phyloP scores from a whole-genome alignment of 2,113 vertebrate genomes.

The Lophura nycthemera region DNA sequence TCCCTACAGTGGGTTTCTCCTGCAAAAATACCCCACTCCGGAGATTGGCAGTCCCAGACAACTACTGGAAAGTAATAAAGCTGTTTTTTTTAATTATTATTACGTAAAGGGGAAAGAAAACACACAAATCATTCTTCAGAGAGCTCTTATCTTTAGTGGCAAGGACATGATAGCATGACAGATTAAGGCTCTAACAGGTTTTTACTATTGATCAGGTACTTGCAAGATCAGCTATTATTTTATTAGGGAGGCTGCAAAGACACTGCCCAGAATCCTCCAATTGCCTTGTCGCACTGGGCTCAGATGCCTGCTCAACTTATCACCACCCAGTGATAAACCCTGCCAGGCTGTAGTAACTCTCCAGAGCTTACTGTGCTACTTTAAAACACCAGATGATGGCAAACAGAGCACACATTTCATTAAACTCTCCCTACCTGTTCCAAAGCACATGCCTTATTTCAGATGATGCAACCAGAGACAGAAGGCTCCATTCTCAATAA shows the following conservation, averaged over 20 bases:
- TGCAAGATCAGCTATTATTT: conserved; percentile 11
- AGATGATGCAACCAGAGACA: neutral
- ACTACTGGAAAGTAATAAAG: neutral
- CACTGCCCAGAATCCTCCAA: neutral
- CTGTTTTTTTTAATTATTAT: neutral
- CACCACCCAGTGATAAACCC: neutral
- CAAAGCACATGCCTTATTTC: neutral
- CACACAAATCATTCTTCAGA: neutral
- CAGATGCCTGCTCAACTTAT: neutral
- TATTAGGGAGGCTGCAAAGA: neutral
- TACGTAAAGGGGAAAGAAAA: neutral
- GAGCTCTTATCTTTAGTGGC: neutral
- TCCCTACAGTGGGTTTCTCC: neutral
- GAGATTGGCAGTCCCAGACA: neutral
- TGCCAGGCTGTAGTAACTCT: neutral
- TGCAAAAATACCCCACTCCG: neutral
- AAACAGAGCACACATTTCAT: neutral
- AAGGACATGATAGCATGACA: neutral
- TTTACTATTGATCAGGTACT: neutral
- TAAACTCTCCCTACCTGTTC: neutral
- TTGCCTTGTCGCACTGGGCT: neutral
- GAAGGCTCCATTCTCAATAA: neutral
- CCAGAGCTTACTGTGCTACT: neutral
- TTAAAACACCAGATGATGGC: neutral
- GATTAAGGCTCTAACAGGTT: neutral